A percentile compares a stretch with the other conserved stretches of the same genome.
Evolutionary conservation across 23 tunicate species (phyloP).

Genomic region (Ciona savignyi): DNA sequence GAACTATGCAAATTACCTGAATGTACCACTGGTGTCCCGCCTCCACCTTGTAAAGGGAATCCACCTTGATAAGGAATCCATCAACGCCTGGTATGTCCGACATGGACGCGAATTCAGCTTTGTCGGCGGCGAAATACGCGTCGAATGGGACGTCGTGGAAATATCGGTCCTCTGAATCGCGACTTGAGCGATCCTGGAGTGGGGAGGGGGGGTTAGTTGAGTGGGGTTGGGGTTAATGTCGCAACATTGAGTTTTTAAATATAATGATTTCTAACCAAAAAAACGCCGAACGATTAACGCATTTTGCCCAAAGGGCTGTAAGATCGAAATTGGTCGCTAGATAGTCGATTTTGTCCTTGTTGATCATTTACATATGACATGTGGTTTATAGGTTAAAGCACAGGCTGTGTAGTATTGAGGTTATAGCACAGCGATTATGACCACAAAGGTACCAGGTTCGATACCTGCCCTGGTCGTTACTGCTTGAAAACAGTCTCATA

Average conservation of each 20-base stretch:
- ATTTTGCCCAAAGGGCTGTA: too few relatives aligned
- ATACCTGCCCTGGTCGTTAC: too few relatives aligned
- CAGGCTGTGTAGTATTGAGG: too few relatives aligned
- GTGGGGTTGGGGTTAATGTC: too few relatives aligned
- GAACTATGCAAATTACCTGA: too few relatives aligned
- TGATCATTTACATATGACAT: background rate
- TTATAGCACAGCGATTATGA: too few relatives aligned
- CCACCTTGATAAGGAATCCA: constrained; percentile 86
- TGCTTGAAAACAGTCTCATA: background rate
- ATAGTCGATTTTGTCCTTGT: too few relatives aligned
- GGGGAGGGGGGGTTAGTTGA: background rate
- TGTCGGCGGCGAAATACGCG: constrained; percentile 89
- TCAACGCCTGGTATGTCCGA: constrained; percentile 76
- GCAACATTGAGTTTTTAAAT: background rate
- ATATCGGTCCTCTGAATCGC: constrained; percentile 82
- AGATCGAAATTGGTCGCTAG: too few relatives aligned
- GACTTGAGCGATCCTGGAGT: constrained; percentile 90
- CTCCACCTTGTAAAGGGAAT: constrained; percentile 92
- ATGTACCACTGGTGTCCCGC: constrained; percentile 99
- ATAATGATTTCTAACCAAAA: background rate
- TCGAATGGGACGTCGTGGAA: constrained; percentile 97
- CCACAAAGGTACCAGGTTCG: too few relatives aligned
- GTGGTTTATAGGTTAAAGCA: too few relatives aligned
- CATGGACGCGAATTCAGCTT: constrained; percentile 63
- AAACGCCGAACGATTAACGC: too few relatives aligned